phyloP scores from a whole-genome alignment of 1,140 invertebrate genomes.

The Holcopasites calliopsidis region DNA sequence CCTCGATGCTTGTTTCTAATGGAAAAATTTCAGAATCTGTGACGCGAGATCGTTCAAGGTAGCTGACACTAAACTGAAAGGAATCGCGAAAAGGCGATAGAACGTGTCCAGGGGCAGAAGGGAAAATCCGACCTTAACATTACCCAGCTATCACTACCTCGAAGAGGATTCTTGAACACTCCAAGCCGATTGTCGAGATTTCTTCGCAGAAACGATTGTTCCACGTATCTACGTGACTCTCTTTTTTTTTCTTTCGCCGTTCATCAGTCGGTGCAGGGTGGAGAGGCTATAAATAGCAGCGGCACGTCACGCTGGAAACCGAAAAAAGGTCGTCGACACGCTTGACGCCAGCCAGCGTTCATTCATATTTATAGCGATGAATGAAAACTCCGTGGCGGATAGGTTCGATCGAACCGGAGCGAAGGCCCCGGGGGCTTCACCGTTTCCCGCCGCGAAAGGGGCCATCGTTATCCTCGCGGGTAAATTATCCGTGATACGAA shows the following conservation, averaged over 20 bases:
- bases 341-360: constrained; percentile 40
- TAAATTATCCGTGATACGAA: too few species aligned
- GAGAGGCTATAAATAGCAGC: background rate
- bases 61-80: background rate
- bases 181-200: background rate
- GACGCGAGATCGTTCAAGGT: background rate
- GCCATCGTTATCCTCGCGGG: background rate
- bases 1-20: background rate
- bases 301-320: constrained; percentile 15
- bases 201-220: background rate
- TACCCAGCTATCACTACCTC: too few species aligned
- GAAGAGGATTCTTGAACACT: too few species aligned
- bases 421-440: background rate
- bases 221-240: background rate
- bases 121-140: background rate
- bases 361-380: constrained; percentile 61
- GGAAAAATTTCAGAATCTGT: background rate
- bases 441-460: background rate
- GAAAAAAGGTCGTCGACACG: constrained; percentile 43
- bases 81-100: background rate
- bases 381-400: constrained; percentile 44
- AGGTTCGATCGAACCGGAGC: constrained; percentile 15
- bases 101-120: background rate
- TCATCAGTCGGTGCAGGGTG: background rate
- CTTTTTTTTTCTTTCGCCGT: background rate